A percentile compares a stretch with the other conserved stretches of the same genome.
Conservation (phyloP, 2,888 invertebrate species). For the Chrysolina haemoptera region DNA sequence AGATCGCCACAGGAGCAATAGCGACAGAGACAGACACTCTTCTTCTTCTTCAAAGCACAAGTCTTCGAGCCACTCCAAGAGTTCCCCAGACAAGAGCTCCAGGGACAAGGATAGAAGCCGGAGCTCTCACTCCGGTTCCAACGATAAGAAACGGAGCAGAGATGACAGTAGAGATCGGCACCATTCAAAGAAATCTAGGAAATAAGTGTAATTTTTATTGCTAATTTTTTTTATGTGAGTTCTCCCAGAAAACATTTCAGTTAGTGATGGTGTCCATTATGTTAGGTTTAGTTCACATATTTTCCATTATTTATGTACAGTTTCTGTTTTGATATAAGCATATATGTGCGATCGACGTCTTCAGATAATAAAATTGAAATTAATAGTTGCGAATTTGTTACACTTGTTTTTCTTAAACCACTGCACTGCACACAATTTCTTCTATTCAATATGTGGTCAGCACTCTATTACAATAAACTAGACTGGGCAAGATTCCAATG, state of each 20-base stretch:
- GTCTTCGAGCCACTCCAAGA: constrained; percentile 59
- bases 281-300: neutral
- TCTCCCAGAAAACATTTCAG: neutral
- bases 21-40: constrained; percentile 48
- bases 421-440: no score
- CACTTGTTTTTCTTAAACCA: no score
- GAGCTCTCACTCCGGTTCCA: constrained; percentile 49
- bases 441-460: no score
- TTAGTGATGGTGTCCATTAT: neutral
- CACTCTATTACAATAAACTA: no score
- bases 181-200: constrained; percentile 81
- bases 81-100: constrained; percentile 68
- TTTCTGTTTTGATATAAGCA: constrained; percentile 25
- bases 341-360: neutral
- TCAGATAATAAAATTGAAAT: neutral
- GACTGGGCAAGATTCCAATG: no score
- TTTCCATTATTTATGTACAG: constrained; percentile 20
- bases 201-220: constrained; percentile 53
- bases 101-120: constrained; percentile 45
- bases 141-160: constrained; percentile 79
- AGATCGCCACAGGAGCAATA: constrained; percentile 59
- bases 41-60: constrained; percentile 56
- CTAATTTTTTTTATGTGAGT: constrained; percentile 6
- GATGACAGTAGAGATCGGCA: constrained; percentile 81
- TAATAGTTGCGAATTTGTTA: no score